These are phyloP conservation scores for Arctia plantaginis DNA, from an alignment of 2,888 invertebrate species.

Conservation along the genomic window DNA sequence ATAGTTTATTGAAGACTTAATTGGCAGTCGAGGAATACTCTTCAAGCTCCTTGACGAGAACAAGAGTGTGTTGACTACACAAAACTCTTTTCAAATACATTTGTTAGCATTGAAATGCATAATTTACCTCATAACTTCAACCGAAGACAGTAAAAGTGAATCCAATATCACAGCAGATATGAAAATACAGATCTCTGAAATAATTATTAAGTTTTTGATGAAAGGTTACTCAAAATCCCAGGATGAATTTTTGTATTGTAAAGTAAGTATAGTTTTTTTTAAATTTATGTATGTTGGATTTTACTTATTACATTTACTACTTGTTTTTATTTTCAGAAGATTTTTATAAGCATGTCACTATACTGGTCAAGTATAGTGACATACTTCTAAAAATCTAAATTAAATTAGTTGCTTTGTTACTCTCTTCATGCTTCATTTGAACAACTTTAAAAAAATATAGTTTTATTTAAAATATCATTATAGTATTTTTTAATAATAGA, in stretches of 20 bases:
- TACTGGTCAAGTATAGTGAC: too few species aligned
- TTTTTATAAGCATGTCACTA: too few species aligned
- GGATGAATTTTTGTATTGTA: slow-evolving; percentile 82
- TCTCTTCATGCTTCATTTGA: too few species aligned
- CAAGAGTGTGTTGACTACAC: slow-evolving; percentile 52
- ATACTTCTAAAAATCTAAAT: not conserved
- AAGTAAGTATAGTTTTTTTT: slow-evolving; percentile 66
- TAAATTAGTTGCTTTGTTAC: not conserved
- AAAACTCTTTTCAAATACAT: slow-evolving; percentile 68
- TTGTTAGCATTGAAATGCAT: slow-evolving; percentile 74
- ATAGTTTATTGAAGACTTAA: slow-evolving; percentile 73
- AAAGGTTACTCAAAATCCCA: slow-evolving; percentile 66
- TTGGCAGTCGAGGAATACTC: slow-evolving; percentile 73
- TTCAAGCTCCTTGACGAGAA: slow-evolving; percentile 66
- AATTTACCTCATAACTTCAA: slow-evolving; percentile 58
- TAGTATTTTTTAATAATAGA: too few species aligned
- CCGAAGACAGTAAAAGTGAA: slow-evolving; percentile 63
- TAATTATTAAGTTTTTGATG: slow-evolving; percentile 75
- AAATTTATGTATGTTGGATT: not conserved
- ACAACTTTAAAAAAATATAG: too few species aligned
- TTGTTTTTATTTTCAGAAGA: too few species aligned
- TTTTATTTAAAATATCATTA: too few species aligned
- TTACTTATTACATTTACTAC: not conserved
- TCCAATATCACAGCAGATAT: slow-evolving; percentile 57
- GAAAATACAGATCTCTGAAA: slow-evolving; percentile 71